Percentiles rank a stretch among this genome's conserved stretches.
Evolutionary conservation across 2,797 vertebrate species (phyloP).

Genomic region (Mus caroli): DNA sequence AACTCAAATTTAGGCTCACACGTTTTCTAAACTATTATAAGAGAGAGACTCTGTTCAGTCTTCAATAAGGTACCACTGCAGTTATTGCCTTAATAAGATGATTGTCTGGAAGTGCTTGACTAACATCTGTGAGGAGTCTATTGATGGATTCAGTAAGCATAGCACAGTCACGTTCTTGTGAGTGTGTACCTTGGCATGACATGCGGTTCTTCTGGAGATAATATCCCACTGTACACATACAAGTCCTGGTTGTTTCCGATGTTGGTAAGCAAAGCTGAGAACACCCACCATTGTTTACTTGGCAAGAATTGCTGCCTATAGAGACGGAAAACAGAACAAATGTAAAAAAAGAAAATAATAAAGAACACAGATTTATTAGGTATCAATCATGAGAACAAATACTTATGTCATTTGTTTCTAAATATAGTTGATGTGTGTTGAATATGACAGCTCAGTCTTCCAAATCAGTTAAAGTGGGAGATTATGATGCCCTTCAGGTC

Average conservation of each 20-base stretch:
- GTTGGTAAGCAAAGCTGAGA: conserved; percentile 98
- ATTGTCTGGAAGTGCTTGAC: neutral
- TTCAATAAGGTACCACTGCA: neutral
- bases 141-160: neutral
- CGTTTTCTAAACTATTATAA: neutral
- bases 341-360: neutral
- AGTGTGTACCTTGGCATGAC: conserved; percentile 94
- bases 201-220: conserved; percentile 95
- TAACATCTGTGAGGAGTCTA: neutral
- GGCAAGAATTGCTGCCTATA: conserved; percentile 96
- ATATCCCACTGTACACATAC: conserved; percentile 97
- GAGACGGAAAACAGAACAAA: neutral
- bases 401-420: neutral
- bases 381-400: neutral
- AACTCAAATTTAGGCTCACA: neutral
- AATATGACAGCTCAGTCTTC: neutral
- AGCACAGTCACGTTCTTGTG: neutral
- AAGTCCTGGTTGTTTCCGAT: conserved; percentile 96
- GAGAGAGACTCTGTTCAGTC: neutral
- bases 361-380: neutral
- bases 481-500: neutral
- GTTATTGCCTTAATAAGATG: neutral
- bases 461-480: neutral
- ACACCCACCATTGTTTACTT: conserved; percentile 97
- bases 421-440: fast-evolving